phyloP scores from a whole-genome alignment of 2,888 invertebrate species.

The Cyclophora albipunctata region DNA sequence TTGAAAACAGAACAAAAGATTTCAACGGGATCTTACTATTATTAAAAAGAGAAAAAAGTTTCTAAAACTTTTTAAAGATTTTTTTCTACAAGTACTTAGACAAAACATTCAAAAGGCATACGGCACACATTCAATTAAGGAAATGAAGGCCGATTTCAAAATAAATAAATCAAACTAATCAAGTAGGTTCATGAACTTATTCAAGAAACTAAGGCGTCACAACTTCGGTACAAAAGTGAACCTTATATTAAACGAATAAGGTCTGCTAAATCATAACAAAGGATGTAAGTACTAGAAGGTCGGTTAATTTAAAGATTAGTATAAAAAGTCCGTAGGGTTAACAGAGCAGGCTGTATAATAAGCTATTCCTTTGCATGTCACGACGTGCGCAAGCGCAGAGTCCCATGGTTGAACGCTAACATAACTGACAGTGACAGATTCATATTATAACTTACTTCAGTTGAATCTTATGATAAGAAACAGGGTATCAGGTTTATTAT shows the following conservation, averaged over 20 bases:
- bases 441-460: slow-evolving; percentile 1
- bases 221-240: not conserved
- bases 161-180: too few species aligned
- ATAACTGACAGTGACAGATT: slow-evolving; percentile 7
- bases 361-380: slow-evolving; percentile 59
- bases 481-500: too few species aligned
- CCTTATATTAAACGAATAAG: not conserved
- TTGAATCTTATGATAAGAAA: too few species aligned
- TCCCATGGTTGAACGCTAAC: slow-evolving; percentile 17
- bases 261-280: not conserved
- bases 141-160: too few species aligned
- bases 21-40: too few species aligned
- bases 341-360: slow-evolving; percentile 32
- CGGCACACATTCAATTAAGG: too few species aligned
- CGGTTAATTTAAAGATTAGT: slow-evolving; percentile 53
- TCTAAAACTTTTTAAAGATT: too few species aligned
- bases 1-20: too few species aligned
- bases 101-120: too few species aligned
- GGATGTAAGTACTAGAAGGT: not conserved
- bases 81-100: too few species aligned
- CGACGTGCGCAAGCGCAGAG: slow-evolving; percentile 46
- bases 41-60: too few species aligned
- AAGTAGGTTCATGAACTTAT: too few species aligned
- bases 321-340: slow-evolving; percentile 32
- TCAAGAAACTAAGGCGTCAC: not conserved